phyloP scores from a whole-genome alignment of 2,888 invertebrate species.

The Neuroscelio doddi region DNA sequence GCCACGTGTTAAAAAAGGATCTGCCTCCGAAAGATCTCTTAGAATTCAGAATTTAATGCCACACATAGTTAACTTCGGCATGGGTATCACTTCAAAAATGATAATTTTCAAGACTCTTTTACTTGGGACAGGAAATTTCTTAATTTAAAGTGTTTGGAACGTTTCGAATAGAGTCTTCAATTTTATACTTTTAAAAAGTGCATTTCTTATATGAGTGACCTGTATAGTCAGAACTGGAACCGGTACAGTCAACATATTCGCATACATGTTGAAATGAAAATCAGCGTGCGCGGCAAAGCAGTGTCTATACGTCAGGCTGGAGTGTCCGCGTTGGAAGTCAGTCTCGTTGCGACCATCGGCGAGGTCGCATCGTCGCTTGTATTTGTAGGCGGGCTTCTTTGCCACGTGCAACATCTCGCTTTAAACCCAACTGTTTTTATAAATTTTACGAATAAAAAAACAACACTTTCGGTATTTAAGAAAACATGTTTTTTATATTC shows the following conservation, averaged over 20 bases:
- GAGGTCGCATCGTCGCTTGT: conserved; percentile 39
- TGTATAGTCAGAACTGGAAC: conserved; percentile 30
- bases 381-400: conserved; percentile 21
- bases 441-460: too few species aligned
- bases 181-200: conserved; percentile 3
- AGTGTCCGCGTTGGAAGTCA: conserved; percentile 4
- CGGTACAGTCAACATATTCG: conserved; percentile 26
- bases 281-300: conserved; percentile 22
- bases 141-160: background rate
- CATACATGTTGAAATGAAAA: conserved; percentile 26
- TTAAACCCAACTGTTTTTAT: too few species aligned
- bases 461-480: too few species aligned
- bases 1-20: too few species aligned
- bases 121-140: background rate
- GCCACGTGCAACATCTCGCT: conserved; percentile 32
- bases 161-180: background rate
- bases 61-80: too few species aligned
- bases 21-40: too few species aligned
- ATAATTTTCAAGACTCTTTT: too few species aligned
- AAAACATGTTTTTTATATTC: too few species aligned
- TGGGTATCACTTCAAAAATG: too few species aligned
- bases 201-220: conserved; percentile 17
- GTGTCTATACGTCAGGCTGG: conserved; percentile 1
- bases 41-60: too few species aligned
- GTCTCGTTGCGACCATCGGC: conserved; percentile 43